Base-by-base conservation (phyloP, 2,888 invertebrate species). In the Cristatella mucedo region DNA sequence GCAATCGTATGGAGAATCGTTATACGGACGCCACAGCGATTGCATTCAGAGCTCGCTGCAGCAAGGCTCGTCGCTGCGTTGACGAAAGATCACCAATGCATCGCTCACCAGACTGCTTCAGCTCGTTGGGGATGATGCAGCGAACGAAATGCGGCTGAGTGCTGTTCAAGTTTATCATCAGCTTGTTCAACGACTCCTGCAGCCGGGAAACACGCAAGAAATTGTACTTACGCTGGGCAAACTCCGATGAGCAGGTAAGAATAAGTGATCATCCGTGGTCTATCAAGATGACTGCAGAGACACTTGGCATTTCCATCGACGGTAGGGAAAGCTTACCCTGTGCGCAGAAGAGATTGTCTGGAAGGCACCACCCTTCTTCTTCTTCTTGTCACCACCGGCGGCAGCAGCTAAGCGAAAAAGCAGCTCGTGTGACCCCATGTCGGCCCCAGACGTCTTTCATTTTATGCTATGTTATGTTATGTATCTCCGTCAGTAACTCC, bases 111-210 rank as follows among this genome's bases (percentile, higher is more conserved):
- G 46, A 58, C 40, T 31, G 57, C 53, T 71, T 71, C 51, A 66
- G 56, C 53, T 71, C 70, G 55, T 97, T 97, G 74, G 95, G 95
- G 73, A 97, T 93, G 76, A 97, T 95, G 73, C 95, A 97, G 81
- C 95, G 89, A 59, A 97, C 91, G 76, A 95, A 95, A 73, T 95
- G 93, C 75, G 95, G 93, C 68, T 87, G 85, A 43, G 93, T 95
- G 46, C 83, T 84, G 70, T 82, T 81, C 74, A 93, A 71, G 48
- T 86, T 91, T 55, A 82, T 73, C 93, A 95, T 95, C 76, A 95
- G 73, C 74, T 89, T 89, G 79, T 89, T 91, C 75, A 95, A 47
- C 42, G 56, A 56, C 46, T 60, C 58, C 55, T 55, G 44, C 6
- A 31, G 22, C 22, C 16, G 7, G 4, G 29, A 7, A 9, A 26